phyloP scores from a whole-genome alignment of 2,113 vertebrate species.

The Todiramphus chloris region DNA sequence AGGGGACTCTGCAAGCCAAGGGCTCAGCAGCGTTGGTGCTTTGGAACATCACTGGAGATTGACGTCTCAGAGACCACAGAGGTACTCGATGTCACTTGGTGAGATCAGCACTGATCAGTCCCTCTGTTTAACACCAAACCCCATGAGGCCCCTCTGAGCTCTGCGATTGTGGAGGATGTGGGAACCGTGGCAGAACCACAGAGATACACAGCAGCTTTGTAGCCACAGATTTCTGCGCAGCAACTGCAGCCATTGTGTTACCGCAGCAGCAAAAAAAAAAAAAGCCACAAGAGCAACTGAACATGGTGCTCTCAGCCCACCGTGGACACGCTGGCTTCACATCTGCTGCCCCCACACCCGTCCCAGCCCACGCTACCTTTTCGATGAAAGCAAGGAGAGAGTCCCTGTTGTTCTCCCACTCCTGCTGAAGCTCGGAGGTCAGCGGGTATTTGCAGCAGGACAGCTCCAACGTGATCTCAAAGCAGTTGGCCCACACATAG shows the following conservation, averaged over 20 bases:
- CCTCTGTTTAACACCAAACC: not conserved
- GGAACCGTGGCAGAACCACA: not conserved
- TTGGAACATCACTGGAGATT: not conserved
- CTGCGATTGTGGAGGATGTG: not conserved
- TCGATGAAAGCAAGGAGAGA: conserved; percentile 92
- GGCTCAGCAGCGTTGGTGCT: not conserved
- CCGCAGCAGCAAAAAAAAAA: not conserved
- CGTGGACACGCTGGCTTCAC: accelerated
- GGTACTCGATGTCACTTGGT: too few relatives aligned
- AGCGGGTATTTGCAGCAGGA: conserved; percentile 95
- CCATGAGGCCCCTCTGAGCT: not conserved
- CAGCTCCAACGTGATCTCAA: conserved; percentile 95
- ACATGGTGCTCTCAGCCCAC: accelerated
- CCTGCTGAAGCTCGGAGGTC: conserved; percentile 78
- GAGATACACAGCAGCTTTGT: not conserved
- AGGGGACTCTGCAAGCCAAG: not conserved
- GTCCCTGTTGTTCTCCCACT: conserved; percentile 93
- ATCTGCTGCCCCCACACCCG: accelerated
- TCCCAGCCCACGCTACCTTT: conserved; percentile 73
- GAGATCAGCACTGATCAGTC: not conserved
- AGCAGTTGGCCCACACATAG: conserved; percentile 91
- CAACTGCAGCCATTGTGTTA: not conserved
- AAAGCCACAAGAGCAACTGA: not conserved
- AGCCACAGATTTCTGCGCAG: not conserved
- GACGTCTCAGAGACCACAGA: accelerated